Evolutionary conservation across 2,113 vertebrate genomes (phyloP).

Genomic region (Cygnus buccinator): DNA sequence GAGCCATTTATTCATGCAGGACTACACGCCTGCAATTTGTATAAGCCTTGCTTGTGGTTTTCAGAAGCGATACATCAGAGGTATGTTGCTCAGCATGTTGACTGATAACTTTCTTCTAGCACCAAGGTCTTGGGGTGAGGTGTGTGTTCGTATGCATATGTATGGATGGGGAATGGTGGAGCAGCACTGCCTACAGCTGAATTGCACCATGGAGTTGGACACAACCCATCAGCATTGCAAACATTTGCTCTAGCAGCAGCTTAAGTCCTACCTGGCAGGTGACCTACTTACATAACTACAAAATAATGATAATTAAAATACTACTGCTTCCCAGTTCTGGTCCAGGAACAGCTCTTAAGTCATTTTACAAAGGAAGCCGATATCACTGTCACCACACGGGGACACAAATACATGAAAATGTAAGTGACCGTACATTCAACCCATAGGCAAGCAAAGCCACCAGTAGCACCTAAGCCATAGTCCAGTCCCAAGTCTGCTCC

Average conservation of each 20-base stretch:
- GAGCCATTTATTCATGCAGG: neutral
- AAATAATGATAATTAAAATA: neutral
- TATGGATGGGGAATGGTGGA: neutral
- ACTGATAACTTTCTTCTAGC: slow-evolving; percentile 18
- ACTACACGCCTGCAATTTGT: neutral
- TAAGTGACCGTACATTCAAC: neutral
- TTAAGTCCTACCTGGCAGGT: neutral
- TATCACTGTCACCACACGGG: neutral
- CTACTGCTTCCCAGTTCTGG: neutral
- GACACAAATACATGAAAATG: neutral
- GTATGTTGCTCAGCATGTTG: neutral
- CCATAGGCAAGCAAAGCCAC: neutral
- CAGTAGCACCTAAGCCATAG: neutral
- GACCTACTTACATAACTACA: slow-evolving; percentile 39
- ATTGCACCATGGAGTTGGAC: neutral
- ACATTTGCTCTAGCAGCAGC: neutral
- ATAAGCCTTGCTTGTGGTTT: neutral
- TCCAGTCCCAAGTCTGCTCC: rapidly evolving
- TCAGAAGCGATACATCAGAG: neutral
- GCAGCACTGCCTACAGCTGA: neutral
- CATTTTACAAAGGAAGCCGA: neutral
- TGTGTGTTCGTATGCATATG: neutral
- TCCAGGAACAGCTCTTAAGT: neutral
- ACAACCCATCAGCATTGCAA: neutral
- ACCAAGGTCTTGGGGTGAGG: neutral